A percentile compares a stretch with the other conserved stretches of the same genome.
phyloP scores from a whole-genome alignment of 2,797 vertebrate genomes.

The Podarcis siculus region DNA sequence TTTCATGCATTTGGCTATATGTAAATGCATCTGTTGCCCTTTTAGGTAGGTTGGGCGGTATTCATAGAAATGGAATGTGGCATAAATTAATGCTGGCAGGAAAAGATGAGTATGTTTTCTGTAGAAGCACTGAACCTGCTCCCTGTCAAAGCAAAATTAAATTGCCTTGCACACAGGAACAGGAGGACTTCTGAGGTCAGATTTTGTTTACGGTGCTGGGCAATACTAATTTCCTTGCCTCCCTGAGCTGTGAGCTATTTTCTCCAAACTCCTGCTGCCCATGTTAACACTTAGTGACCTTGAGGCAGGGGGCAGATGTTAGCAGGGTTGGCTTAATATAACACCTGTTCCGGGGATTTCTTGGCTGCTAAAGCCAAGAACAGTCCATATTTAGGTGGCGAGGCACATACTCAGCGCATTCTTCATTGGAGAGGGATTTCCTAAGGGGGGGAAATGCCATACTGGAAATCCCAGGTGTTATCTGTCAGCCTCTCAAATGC shows the following conservation, averaged over 20 bases:
- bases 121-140: background rate
- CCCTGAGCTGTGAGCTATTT: slow-evolving; percentile 7
- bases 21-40: slow-evolving; percentile 1
- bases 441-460: slow-evolving; percentile 32
- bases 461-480: slow-evolving; percentile 48
- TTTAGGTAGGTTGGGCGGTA: slow-evolving; percentile 22
- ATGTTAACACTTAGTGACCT: slow-evolving; percentile 57
- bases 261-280: slow-evolving; percentile 20
- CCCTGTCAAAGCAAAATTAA: background rate
- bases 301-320: slow-evolving; percentile 60
- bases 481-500: slow-evolving; percentile 61
- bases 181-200: slow-evolving; percentile 6
- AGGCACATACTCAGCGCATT: slow-evolving; percentile 55
- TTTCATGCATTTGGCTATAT: too few relatives aligned
- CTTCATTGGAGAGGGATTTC: slow-evolving; percentile 70
- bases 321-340: slow-evolving; percentile 58
- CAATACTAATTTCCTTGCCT: slow-evolving; percentile 5
- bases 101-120: background rate
- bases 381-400: slow-evolving; percentile 48
- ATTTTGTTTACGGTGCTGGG: background rate
- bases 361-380: slow-evolving; percentile 55
- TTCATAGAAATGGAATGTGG: slow-evolving; percentile 42
- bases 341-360: slow-evolving; percentile 68
- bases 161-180: background rate
- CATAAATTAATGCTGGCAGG: slow-evolving; percentile 20